Evolutionary conservation across 37 sponge, comb jelly and placozoan genomes (phyloP).

Genomic region (Diacarnus erythraeanus): DNA sequence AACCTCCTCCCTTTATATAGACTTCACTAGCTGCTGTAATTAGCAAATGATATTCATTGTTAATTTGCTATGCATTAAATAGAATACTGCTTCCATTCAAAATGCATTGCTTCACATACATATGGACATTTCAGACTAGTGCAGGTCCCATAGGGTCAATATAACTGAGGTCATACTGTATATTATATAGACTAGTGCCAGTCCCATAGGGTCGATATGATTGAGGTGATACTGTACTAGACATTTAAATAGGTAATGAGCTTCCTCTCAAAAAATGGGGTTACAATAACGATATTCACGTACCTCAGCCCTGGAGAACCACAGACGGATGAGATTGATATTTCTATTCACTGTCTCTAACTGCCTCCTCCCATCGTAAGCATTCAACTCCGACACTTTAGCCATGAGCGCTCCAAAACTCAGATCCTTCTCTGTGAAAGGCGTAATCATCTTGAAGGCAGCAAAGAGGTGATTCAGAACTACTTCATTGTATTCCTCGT

Average conservation of each 20-base stretch:
- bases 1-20: background rate
- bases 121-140: no score
- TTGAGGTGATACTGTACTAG: no score
- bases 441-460: constrained; percentile 75
- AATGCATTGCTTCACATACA: no score
- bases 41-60: no score
- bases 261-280: background rate
- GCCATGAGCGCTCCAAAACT: constrained; percentile 59
- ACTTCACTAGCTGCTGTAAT: background rate
- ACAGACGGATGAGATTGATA: constrained; percentile 77
- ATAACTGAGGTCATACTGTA: no score
- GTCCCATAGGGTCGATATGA: no score
- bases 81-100: no score
- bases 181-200: no score
- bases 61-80: no score
- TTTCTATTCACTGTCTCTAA: constrained; percentile 80
- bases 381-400: constrained; percentile 40
- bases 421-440: constrained; percentile 64
- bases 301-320: constrained; percentile 87
- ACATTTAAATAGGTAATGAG: background rate
- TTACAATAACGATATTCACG: background rate
- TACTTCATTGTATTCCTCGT: constrained; percentile 89
- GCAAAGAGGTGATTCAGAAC: constrained; percentile 85
- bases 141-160: no score
- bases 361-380: constrained; percentile 32